Evolutionary conservation across 2,888 invertebrate species (phyloP), one percentile per base, ranked within the genome.

Genomic region (Tigriopus californicus): DNA sequence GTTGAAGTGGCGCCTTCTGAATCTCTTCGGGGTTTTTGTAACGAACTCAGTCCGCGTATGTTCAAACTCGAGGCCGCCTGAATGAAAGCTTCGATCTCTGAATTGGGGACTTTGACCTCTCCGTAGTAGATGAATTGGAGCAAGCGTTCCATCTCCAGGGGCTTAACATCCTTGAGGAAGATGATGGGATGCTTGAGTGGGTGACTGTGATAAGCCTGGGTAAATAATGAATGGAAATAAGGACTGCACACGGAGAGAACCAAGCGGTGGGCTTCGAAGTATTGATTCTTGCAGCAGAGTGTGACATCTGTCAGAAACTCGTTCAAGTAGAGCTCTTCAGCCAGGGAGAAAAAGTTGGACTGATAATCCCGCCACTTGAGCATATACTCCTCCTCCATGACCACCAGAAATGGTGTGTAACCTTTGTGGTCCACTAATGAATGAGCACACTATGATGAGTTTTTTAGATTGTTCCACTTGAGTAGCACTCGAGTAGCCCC

Each of bases 61-160:
- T 54, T 24, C 18, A 54, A 41, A 22, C 40, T 54, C 11, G 54
- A 49, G n/a, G 58, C 58, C 1, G 58, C 20, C 1, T 20, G 25
- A 4, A 58, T 20, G n/a, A 58, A 40, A 33, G 15, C n/a, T 13
- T 47, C 48, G 5, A 58, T 33, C 33, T 58, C 58, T 1, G 48
- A 15, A n/a, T 58, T 42, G 10, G 58, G 58, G 12, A 58, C 33
- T 25, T 33, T 12, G 20, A 58, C 47, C 40, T 58, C 58, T 22
- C 58, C 58, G 42, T 49, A 6, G 40, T 58, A 58, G 49, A 58
- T 58, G 49, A 47, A 58, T 24, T 46, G 58, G 12, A 58, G 58
- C 18, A 58, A 20, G 13, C 58, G 48, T 40, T 58, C 58, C 13
- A 58, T 25, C 24, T 58, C 49, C 22, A 22, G 8, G 15, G 47